Evolutionary conservation across 1,140 invertebrate genomes (phyloP).

Genomic region (Latrodectus geometricus): DNA sequence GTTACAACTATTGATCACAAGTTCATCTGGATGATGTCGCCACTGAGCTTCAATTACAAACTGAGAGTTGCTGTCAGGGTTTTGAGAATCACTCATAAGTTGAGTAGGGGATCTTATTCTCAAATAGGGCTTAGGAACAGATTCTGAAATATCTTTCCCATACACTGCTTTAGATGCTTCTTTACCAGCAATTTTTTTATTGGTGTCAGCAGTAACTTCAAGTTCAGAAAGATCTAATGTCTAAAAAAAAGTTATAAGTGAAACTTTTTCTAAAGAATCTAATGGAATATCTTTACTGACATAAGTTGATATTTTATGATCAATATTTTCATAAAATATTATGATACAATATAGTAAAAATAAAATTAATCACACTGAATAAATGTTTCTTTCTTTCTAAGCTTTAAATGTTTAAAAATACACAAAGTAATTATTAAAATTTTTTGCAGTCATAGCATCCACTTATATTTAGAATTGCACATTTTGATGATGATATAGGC

Average conservation of each 20-base stretch:
- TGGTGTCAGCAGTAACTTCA: constrained; percentile 28
- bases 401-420: no score
- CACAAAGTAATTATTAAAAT: no score
- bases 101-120: constrained; percentile 87
- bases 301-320: no score
- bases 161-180: background rate
- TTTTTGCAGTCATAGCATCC: no score
- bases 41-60: constrained; percentile 81
- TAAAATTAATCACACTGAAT: no score
- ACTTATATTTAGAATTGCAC: no score
- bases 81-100: constrained; percentile 74
- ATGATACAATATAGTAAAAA: no score
- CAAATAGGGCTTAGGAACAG: constrained; percentile 66
- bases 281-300: background rate
- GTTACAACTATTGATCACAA: constrained; percentile 88
- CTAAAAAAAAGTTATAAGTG: background rate
- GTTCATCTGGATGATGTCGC: constrained; percentile 87
- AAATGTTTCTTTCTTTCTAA: no score
- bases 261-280: no score
- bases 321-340: no score
- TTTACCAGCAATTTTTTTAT: constrained; percentile 2
- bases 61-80: constrained; percentile 73
- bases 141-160: background rate
- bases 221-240: constrained; percentile 52
- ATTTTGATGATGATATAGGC: no score